phyloP scores from a whole-genome alignment of 2,888 invertebrate genomes.

The Ernsta delagoae region DNA sequence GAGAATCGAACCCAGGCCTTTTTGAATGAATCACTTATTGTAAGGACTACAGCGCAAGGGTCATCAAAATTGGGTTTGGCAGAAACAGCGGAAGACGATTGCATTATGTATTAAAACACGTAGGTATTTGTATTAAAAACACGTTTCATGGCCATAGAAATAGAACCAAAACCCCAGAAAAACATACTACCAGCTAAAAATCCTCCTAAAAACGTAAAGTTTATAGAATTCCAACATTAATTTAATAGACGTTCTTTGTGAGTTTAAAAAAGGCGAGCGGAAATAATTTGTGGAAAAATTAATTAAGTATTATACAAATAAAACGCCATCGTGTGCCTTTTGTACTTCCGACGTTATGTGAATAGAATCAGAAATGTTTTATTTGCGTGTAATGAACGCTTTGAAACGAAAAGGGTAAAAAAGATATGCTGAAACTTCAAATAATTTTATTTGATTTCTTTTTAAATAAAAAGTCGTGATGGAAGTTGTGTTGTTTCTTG shows the following conservation, averaged over 20 bases:
- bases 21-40: too few relatives aligned
- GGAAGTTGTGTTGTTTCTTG: too few relatives aligned
- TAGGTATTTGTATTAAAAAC: too few relatives aligned
- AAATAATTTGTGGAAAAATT: conserved; percentile 15
- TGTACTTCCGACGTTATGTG: not conserved
- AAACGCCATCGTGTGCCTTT: conserved; percentile 1
- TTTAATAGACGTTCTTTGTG: conserved; percentile 41
- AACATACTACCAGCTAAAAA: conserved; percentile 6
- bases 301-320: conserved; percentile 14
- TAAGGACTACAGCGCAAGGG: too few relatives aligned
- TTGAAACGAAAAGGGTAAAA: not conserved
- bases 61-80: too few relatives aligned
- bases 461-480: too few relatives aligned
- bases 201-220: conserved; percentile 15
- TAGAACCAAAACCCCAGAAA: conserved; percentile 2
- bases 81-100: too few relatives aligned
- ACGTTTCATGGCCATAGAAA: too few relatives aligned
- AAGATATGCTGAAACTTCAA: not conserved
- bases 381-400: conserved; percentile 1
- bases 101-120: too few relatives aligned
- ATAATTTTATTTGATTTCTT: too few relatives aligned
- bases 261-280: not conserved
- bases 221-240: conserved; percentile 48
- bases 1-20: too few relatives aligned
- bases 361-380: conserved; percentile 8